A percentile compares a stretch with the other conserved stretches of the same genome.
Evolutionary conservation across 2,888 invertebrate species (phyloP).

Genomic region (Eilema caniola): DNA sequence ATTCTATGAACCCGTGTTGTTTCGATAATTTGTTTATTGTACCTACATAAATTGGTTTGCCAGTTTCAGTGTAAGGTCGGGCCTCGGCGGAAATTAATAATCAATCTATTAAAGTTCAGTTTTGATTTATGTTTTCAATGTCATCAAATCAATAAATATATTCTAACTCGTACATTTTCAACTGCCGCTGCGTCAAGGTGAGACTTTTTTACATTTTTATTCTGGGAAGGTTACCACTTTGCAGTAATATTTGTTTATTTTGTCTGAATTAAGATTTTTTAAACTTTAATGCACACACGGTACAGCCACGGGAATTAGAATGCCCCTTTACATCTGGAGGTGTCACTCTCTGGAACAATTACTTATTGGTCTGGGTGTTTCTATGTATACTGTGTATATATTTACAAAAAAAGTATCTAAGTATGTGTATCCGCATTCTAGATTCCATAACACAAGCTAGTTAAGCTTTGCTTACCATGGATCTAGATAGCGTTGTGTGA

Average conservation of each 20-base stretch:
- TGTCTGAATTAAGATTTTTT: no score
- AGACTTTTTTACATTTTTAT: background rate
- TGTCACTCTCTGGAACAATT: no score
- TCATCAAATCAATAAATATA: background rate
- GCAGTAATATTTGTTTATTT: background rate
- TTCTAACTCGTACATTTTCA: background rate
- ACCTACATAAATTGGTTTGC: background rate
- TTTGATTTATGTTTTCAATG: background rate
- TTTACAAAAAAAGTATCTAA: no score
- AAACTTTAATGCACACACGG: no score
- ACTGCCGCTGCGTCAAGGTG: background rate
- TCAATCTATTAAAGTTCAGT: background rate
- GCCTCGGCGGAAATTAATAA: background rate
- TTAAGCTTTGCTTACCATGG: no score
- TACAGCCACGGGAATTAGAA: no score
- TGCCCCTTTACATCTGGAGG: no score
- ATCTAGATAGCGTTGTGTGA: no score
- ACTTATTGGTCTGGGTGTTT: background rate
- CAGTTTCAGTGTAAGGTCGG: background rate
- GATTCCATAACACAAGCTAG: no score
- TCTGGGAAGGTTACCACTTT: background rate
- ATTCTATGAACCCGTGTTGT: background rate
- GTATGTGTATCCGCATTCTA: no score
- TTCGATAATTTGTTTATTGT: slow-evolving; percentile 6
- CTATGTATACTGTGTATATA: no score